These are phyloP conservation scores for Hexactinellida sp. DNA, from an alignment of 37 sponge, comb jelly and placozoan genomes.

Conservation along the genomic window DNA sequence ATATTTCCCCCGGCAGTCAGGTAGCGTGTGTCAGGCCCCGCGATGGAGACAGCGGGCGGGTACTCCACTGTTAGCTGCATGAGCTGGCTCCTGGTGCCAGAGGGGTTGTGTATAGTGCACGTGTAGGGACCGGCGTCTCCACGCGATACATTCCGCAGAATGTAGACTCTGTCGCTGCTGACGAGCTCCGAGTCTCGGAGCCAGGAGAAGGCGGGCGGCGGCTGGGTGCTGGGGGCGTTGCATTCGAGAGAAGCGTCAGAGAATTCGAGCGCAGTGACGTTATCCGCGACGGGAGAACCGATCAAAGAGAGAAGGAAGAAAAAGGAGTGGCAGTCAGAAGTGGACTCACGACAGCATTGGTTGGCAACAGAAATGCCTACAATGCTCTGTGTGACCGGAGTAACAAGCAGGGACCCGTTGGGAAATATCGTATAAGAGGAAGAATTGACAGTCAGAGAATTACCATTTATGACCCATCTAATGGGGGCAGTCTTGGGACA, in stretches of 20 bases:
- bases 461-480: background rate
- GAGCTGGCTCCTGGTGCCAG: background rate
- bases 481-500: background rate
- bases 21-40: background rate
- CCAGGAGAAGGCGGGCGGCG: background rate
- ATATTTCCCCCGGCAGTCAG: background rate
- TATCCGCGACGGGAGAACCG: background rate
- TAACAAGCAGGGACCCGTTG: background rate
- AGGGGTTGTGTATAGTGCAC: background rate
- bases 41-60: background rate
- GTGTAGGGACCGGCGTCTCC: background rate
- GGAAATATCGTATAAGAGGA: background rate
- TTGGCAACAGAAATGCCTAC: background rate
- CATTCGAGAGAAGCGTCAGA: background rate
- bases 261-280: background rate
- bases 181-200: background rate
- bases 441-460: background rate
- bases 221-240: background rate
- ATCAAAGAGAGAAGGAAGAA: background rate
- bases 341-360: background rate
- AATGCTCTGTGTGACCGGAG: background rate
- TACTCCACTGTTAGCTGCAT: background rate
- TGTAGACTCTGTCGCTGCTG: background rate
- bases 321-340: background rate
- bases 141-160: background rate